These are phyloP conservation scores for Axea sp. DNA, from an alignment of 2,888 invertebrate genomes.

Conservation along the genomic window DNA sequence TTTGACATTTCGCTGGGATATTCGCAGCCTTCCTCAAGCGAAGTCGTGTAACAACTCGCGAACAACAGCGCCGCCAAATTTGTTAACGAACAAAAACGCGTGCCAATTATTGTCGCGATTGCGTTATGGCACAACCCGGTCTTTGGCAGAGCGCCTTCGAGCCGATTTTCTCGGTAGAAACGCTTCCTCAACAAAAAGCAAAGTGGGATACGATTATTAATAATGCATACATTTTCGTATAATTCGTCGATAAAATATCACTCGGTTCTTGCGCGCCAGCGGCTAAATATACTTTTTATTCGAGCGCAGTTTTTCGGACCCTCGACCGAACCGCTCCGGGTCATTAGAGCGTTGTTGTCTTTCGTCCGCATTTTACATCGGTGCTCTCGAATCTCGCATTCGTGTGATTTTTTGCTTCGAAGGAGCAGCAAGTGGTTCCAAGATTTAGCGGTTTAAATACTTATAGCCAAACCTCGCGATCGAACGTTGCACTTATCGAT, in stretches of 20 bases:
- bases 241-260: slow-evolving; percentile 2
- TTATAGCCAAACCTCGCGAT: too few species aligned
- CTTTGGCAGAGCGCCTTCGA: neutral
- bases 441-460: too few species aligned
- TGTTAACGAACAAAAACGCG: slow-evolving; percentile 30
- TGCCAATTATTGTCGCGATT: neutral
- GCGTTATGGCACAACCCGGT: neutral
- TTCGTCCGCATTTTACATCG: too few species aligned
- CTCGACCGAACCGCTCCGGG: slow-evolving; percentile 24
- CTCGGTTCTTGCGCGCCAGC: neutral
- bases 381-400: too few species aligned
- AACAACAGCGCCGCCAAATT: slow-evolving; percentile 16
- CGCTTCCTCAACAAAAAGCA: slow-evolving; percentile 36
- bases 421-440: too few species aligned
- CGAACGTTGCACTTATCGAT: too few species aligned
- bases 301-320: slow-evolving; percentile 14
- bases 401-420: too few species aligned
- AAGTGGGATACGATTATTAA: slow-evolving; percentile 25
- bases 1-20: slow-evolving; percentile 58
- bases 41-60: slow-evolving; percentile 2
- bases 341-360: too few species aligned
- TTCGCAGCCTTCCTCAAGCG: slow-evolving; percentile 62
- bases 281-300: slow-evolving; percentile 16
- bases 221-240: slow-evolving; percentile 1
- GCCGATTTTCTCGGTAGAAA: slow-evolving; percentile 15